Evolutionary conservation across 37 sponge, comb jelly and placozoan genomes (phyloP), one percentile per base, ranked within the genome.

Genomic region (Dysidea cf. avara): DNA sequence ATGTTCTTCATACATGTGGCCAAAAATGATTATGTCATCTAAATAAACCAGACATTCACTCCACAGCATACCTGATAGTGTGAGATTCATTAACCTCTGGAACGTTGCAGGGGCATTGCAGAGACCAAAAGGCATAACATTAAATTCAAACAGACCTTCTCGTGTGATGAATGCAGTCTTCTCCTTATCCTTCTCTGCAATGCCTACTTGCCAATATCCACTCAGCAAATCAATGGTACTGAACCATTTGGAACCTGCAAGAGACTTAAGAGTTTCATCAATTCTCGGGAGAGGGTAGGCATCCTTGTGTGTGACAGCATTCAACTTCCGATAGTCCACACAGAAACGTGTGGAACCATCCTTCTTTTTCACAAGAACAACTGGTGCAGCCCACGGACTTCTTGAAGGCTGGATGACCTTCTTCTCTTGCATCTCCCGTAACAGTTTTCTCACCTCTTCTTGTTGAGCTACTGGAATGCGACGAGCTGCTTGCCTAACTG

Each of bases 331-430:
- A 52, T 69, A 69, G 33, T 69, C 70, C 12, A 69, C 34, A 39
- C 66, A 65, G 31, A 75, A 63, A 1, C 57, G 57, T 1, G 36
- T 43, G 25, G 57, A 48, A 9, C 64, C 64, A 49, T 75, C 64
- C 28, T 61, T 75, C 62, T 61, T 75, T 22, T 40, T 43, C 17
- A 75, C 76, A 17, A 75, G 4, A 36, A 75, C 76, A 26, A 75
- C 64, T 7, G 66, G 66, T 13, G 70, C 43, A 4, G 70, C 26
- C 70, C 70, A 69, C 18, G 53, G 70, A 69, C 70, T 69, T 2
- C 20, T 26, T 17, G 5, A 50, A 11, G 26, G 54, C 21, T 69
- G 54, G 35, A 69, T 52, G 14, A 69, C 70, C 28, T 16, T 52
- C 30, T 7, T 21, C 18, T 24, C 18, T 2, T 3, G 1, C 70